These are phyloP conservation scores for Teleogryllus oceanicus DNA, from an alignment of 2,888 invertebrate species.

Conservation along the genomic window DNA sequence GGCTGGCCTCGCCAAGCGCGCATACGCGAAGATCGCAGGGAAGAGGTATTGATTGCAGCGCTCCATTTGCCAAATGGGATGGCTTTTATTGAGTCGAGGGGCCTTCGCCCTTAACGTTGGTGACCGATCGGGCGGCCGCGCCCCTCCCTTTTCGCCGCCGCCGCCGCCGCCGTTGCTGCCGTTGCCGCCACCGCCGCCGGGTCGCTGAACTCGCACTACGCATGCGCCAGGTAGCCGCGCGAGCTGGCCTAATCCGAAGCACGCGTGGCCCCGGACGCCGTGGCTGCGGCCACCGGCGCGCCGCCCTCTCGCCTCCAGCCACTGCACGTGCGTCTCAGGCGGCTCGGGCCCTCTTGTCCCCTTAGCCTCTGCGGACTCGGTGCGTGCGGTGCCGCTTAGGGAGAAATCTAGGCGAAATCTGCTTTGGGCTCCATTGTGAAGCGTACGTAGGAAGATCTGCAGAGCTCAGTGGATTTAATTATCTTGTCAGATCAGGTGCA, in stretches of 20 bases:
- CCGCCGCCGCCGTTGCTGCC: not conserved
- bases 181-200: not conserved
- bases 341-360: too few species aligned
- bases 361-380: too few species aligned
- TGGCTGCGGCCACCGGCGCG: too few species aligned
- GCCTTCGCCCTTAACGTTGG: not conserved
- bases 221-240: constrained; percentile 3
- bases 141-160: not conserved
- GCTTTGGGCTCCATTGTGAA: too few species aligned
- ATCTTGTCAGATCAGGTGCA: too few species aligned
- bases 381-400: too few species aligned
- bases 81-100: constrained; percentile 10
- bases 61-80: constrained; percentile 10
- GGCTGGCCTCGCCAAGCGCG: not conserved
- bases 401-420: too few species aligned
- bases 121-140: not conserved
- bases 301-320: too few species aligned
- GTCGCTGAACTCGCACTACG: not conserved
- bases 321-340: too few species aligned
- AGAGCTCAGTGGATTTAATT: too few species aligned
- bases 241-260: not conserved
- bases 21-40: constrained; percentile 18
- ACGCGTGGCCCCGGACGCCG: not conserved
- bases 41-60: constrained; percentile 18
- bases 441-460: too few species aligned